A percentile compares a stretch with the other conserved stretches of the same genome.
phyloP scores from a whole-genome alignment of 2,888 invertebrate species.

The Mythimna vitellina region DNA sequence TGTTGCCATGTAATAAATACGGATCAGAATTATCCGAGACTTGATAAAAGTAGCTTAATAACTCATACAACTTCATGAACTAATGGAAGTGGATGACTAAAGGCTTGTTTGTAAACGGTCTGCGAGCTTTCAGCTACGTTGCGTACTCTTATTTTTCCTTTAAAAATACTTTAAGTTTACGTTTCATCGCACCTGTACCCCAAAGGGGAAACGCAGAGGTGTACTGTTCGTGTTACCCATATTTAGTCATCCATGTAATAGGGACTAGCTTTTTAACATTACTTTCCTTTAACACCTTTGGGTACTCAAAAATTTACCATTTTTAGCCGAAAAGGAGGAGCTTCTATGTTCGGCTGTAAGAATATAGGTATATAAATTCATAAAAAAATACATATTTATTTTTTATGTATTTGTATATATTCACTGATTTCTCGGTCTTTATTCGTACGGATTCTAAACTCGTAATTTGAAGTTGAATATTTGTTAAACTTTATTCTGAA shows the following conservation, averaged over 20 bases:
- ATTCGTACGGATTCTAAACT: no score
- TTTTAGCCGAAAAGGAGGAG: not conserved
- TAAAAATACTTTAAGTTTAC: constrained; percentile 14
- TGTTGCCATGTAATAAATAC: not conserved
- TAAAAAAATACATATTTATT: no score
- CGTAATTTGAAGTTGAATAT: not conserved
- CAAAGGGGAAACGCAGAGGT: not conserved
- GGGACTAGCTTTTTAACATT: not conserved
- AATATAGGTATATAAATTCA: no score
- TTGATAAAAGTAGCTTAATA: constrained; percentile 22
- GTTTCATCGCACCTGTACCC: constrained; percentile 6
- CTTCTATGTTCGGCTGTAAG: not conserved
- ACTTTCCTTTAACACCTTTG: not conserved
- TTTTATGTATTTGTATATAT: no score
- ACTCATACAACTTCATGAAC: constrained; percentile 34
- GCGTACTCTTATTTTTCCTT: not conserved
- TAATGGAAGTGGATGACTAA: constrained; percentile 21
- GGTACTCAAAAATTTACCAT: not conserved
- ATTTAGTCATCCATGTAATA: not conserved
- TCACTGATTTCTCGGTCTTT: no score
- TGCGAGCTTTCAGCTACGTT: constrained; percentile 16
- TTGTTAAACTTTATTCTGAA: no score
- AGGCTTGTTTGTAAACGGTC: constrained; percentile 27
- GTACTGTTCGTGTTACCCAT: not conserved
- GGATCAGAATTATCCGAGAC: not conserved